A percentile compares a stretch with the other conserved stretches of the same genome.
Evolutionary conservation across 2,888 invertebrate genomes (phyloP).

Genomic region (Buathra laborator): DNA sequence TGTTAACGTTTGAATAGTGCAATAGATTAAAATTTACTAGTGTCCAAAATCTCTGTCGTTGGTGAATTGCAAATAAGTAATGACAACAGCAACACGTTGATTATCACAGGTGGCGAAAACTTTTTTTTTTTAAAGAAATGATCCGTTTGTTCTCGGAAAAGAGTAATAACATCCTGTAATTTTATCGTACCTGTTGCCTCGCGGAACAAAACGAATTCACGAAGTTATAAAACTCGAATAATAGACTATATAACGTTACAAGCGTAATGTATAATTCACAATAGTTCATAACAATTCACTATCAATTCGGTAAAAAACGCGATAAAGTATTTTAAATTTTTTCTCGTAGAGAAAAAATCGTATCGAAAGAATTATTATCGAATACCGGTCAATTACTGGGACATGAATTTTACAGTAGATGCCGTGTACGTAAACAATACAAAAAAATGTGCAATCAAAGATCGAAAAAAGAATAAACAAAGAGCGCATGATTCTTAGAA

Average conservation of each 20-base stretch:
- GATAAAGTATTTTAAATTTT: not conserved
- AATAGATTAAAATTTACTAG: too few species aligned
- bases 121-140: not conserved
- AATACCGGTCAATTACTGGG: not conserved
- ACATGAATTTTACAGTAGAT: not conserved
- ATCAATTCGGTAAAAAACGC: not conserved
- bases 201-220: not conserved
- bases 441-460: not conserved
- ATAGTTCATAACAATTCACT: too few species aligned
- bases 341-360: not conserved
- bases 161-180: conserved; percentile 1
- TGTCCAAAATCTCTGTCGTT: too few species aligned
- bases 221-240: not conserved
- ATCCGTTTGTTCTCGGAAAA: not conserved
- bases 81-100: too few species aligned
- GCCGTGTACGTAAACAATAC: not conserved
- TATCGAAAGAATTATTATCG: not conserved
- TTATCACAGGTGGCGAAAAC: not conserved
- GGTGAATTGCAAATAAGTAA: too few species aligned
- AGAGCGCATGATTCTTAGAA: conserved; percentile 26
- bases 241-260: not conserved
- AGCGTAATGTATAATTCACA: too few species aligned
- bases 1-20: too few species aligned
- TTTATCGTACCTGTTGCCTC: conserved; percentile 1
- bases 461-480: not conserved